A percentile compares a stretch with the other conserved stretches of the same genome.
phyloP scores from a whole-genome alignment of 1,140 invertebrate genomes.

The Cecropterus lyciades region DNA sequence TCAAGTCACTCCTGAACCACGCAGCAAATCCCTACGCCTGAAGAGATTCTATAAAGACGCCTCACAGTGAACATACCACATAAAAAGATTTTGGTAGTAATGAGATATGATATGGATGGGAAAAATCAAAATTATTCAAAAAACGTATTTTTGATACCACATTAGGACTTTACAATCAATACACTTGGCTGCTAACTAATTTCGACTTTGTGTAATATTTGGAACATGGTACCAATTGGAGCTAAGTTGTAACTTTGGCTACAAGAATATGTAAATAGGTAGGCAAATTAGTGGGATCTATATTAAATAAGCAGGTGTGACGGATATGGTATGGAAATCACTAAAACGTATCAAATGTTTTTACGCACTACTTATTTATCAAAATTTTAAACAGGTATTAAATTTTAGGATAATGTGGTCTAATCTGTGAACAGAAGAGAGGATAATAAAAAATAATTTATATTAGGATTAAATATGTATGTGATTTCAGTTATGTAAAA shows the following conservation, averaged over 20 bases:
- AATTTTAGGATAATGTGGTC: neutral
- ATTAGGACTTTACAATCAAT: slow-evolving; percentile 26
- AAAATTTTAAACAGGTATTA: too few relatives aligned
- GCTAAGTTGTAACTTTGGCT: neutral
- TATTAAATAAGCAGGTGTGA: too few relatives aligned
- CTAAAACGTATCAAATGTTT: too few relatives aligned
- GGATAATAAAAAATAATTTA: too few relatives aligned
- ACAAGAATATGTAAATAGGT: too few relatives aligned
- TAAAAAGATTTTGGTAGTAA: neutral
- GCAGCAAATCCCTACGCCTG: slow-evolving; percentile 68
- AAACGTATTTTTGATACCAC: slow-evolving; percentile 52
- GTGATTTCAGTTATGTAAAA: neutral
- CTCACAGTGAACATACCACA: slow-evolving; percentile 40
- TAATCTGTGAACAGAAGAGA: too few relatives aligned
- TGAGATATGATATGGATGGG: neutral
- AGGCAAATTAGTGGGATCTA: too few relatives aligned
- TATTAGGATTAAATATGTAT: too few relatives aligned
- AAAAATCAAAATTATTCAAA: slow-evolving; percentile 17
- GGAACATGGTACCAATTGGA: too few relatives aligned
- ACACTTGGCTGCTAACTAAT: neutral
- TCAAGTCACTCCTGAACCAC: slow-evolving; percentile 50
- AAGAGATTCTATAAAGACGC: slow-evolving; percentile 52
- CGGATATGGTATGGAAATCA: too few relatives aligned
- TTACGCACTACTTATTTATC: too few relatives aligned
- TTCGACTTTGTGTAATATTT: neutral